Evolutionary conservation across 2,888 invertebrate genomes (phyloP).

Genomic region (Mesoligia furuncula): DNA sequence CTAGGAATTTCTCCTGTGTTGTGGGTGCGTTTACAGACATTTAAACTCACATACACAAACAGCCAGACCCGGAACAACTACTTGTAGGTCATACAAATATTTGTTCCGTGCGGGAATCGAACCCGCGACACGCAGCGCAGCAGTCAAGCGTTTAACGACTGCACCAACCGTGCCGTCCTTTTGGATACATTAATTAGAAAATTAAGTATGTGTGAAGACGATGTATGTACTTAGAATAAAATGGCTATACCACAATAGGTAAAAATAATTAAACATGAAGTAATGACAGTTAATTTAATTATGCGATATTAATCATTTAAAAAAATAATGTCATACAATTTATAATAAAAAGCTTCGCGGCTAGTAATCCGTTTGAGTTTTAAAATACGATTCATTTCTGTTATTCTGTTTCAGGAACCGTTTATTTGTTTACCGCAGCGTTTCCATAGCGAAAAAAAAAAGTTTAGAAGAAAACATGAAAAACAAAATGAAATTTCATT

Average conservation of each 20-base stretch:
- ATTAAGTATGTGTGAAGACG: neutral
- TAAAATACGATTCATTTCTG: neutral
- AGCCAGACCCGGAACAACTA: no score
- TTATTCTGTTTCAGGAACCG: neutral
- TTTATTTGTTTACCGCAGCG: neutral
- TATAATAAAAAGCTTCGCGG: neutral
- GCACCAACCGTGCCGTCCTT: no score
- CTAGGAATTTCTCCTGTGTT: no score
- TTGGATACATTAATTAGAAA: neutral
- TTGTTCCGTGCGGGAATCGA: no score
- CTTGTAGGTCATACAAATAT: no score
- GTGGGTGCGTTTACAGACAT: no score
- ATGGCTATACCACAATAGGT: neutral
- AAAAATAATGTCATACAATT: neutral
- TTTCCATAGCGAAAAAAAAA: neutral
- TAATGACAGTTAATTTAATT: neutral
- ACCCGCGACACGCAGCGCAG: no score
- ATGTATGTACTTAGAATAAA: neutral
- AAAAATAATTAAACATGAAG: neutral
- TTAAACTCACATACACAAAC: no score
- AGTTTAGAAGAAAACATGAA: neutral
- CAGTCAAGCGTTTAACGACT: no score
- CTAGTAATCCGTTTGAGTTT: neutral
- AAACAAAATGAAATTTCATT: constrained; percentile 54
- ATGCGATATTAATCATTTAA: no score